Conservation (phyloP, 1,140 invertebrate species). For the Phocides pigmalion region DNA sequence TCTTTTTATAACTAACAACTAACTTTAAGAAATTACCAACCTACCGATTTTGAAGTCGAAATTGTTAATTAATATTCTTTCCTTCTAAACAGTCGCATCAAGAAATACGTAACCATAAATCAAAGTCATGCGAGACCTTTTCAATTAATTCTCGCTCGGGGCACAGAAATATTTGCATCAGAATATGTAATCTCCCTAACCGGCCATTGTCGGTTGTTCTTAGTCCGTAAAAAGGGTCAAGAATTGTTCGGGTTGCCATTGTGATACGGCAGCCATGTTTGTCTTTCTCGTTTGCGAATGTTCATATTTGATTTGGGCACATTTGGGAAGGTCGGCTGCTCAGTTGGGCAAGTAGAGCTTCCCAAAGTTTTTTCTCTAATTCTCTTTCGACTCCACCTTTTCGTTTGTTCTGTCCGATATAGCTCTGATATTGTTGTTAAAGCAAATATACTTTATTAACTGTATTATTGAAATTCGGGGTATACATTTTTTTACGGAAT, state of each 20-base stretch:
- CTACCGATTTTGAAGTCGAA: neutral
- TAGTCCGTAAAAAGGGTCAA: slow-evolving; percentile 72
- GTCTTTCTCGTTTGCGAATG: slow-evolving; percentile 58
- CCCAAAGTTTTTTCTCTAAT: slow-evolving; percentile 49
- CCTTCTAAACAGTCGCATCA: slow-evolving; percentile 30
- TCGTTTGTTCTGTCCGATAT: slow-evolving; percentile 40
- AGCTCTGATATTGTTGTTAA: slow-evolving; percentile 11
- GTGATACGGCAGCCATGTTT: slow-evolving; percentile 62
- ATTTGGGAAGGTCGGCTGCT: slow-evolving; percentile 46
- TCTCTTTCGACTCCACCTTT: slow-evolving; percentile 31
- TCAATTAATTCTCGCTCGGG: slow-evolving; percentile 75
- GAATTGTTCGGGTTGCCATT: slow-evolving; percentile 64
- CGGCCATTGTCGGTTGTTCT: slow-evolving; percentile 62
- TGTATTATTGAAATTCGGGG: slow-evolving; percentile 12
- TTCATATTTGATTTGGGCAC: slow-evolving; percentile 69
- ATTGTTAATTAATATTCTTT: slow-evolving; percentile 26
- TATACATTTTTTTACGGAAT: neutral
- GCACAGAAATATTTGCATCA: slow-evolving; percentile 72
- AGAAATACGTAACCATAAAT: slow-evolving; percentile 58
- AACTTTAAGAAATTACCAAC: neutral
- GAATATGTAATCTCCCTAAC: slow-evolving; percentile 70
- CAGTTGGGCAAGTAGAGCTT: slow-evolving; percentile 36
- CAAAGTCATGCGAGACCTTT: slow-evolving; percentile 72
- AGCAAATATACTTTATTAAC: slow-evolving; percentile 9
- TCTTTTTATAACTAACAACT: too few species aligned